phyloP scores from a whole-genome alignment of 2,797 vertebrate species.

The Phyllotis vaccarum region DNA sequence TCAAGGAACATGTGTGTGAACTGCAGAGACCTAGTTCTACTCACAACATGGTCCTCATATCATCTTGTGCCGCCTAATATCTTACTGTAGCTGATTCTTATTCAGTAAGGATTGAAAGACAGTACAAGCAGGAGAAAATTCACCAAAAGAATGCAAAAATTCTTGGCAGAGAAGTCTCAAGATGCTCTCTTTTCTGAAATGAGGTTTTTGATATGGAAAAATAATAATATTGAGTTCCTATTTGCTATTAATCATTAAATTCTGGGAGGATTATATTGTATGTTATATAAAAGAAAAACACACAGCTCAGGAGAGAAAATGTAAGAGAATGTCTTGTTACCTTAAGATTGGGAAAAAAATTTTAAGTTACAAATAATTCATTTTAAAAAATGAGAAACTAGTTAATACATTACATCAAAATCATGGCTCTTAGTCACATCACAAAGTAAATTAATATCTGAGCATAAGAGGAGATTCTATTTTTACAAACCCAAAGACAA shows the following conservation, averaged over 20 bases:
- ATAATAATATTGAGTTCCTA: neutral
- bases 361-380: neutral
- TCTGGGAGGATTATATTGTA: neutral
- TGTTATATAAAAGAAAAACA: slow-evolving; percentile 1
- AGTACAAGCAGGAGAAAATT: neutral
- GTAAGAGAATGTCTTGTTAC: neutral
- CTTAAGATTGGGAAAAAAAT: neutral
- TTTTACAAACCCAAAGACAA: neutral
- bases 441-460: slow-evolving; percentile 6
- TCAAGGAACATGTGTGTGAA: slow-evolving; percentile 10
- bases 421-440: neutral
- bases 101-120: neutral
- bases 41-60: neutral
- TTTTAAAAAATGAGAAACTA: neutral
- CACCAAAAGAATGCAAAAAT: neutral
- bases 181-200: neutral
- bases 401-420: neutral
- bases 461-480: neutral
- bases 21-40: neutral
- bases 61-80: slow-evolving; percentile 1
- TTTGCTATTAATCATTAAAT: neutral
- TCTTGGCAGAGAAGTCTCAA: neutral
- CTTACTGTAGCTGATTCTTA: neutral
- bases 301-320: neutral
- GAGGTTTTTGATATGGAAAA: neutral